A percentile compares a stretch with the other conserved stretches of the same genome.
These are phyloP conservation scores for Drosophila kurseongensis DNA, from an alignment of 1,140 invertebrate genomes.

Conservation along the genomic window DNA sequence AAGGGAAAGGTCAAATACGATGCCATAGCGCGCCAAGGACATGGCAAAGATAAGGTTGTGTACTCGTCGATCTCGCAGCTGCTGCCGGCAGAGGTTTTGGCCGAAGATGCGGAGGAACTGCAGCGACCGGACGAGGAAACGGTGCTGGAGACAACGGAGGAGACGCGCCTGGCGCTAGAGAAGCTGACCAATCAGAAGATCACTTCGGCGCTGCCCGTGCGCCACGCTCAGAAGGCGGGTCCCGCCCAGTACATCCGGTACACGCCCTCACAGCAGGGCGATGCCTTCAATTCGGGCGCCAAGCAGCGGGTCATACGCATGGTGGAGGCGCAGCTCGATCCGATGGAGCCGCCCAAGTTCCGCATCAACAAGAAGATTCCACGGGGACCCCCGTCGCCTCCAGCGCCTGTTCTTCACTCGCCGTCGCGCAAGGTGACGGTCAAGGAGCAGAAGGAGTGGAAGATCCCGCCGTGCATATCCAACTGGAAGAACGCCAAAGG, in stretches of 20 bases:
- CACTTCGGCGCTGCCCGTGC: constrained; percentile 96
- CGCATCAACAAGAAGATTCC: constrained; percentile 99
- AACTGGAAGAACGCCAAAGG: constrained; percentile 99
- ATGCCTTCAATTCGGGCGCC: constrained; percentile 97
- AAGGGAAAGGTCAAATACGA: constrained; percentile 99
- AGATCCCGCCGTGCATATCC: constrained; percentile 99
- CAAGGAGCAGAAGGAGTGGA: constrained; percentile 99
- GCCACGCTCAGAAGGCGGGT: constrained; percentile 94
- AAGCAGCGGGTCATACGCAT: constrained; percentile 99
- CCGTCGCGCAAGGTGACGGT: constrained; percentile 98
- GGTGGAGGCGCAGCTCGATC: constrained; percentile 98
- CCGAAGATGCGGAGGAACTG: constrained; percentile 95
- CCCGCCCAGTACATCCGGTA: constrained; percentile 99
- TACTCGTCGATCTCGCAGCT: constrained; percentile 98
- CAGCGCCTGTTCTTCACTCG: constrained; percentile 95
- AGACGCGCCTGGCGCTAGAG: constrained; percentile 92
- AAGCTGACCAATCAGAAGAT: constrained; percentile 95
- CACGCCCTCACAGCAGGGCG: constrained; percentile 98
- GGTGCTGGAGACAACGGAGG: constrained; percentile 94
- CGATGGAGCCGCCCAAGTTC: constrained; percentile 99
- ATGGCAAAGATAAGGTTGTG: constrained; percentile 98
- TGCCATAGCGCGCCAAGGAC: constrained; percentile 96
- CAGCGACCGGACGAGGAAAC: constrained; percentile 94
- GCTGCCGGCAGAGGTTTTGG: constrained; percentile 95
- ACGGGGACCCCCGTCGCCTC: constrained; percentile 98